Conservation (phyloP, 2,888 invertebrate species). For the Coenonympha arcania region DNA sequence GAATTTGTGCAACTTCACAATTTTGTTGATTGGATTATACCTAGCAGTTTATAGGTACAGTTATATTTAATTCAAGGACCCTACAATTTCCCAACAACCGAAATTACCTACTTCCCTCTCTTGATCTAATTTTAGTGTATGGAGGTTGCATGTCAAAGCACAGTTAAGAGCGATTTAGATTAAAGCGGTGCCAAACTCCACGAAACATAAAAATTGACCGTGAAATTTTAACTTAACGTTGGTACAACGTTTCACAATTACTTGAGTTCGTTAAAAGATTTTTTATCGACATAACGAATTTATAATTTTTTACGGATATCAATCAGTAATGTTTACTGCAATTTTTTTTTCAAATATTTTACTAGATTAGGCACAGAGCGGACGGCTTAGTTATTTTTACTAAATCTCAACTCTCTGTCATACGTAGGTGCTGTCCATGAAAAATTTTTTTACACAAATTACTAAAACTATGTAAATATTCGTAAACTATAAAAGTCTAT, state of each 20-base stretch:
- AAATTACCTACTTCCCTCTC: constrained; percentile 48
- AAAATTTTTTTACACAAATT: too few species aligned
- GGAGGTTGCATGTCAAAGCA: constrained; percentile 50
- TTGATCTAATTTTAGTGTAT: constrained; percentile 43
- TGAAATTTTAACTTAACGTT: constrained; percentile 66
- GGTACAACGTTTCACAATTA: constrained; percentile 39
- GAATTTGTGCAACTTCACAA: too few species aligned
- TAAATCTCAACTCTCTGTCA: too few species aligned
- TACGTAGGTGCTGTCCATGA: too few species aligned
- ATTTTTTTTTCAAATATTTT: constrained; percentile 21
- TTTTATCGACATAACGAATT: constrained; percentile 34
- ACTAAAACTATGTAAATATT: too few species aligned
- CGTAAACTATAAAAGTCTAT: too few species aligned
- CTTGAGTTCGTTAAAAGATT: constrained; percentile 43
- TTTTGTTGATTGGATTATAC: background rate
- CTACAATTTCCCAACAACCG: constrained; percentile 34
- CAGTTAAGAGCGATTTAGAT: constrained; percentile 62
- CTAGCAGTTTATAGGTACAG: background rate
- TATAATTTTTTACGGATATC: constrained; percentile 28
- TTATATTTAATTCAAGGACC: constrained; percentile 12
- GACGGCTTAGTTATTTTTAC: too few species aligned
- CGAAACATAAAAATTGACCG: constrained; percentile 69
- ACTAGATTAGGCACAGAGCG: background rate
- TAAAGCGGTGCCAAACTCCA: constrained; percentile 67
- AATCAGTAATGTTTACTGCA: constrained; percentile 29